Evolutionary conservation across 1,140 invertebrate genomes (phyloP).

Genomic region (Parapsyche elsis): DNA sequence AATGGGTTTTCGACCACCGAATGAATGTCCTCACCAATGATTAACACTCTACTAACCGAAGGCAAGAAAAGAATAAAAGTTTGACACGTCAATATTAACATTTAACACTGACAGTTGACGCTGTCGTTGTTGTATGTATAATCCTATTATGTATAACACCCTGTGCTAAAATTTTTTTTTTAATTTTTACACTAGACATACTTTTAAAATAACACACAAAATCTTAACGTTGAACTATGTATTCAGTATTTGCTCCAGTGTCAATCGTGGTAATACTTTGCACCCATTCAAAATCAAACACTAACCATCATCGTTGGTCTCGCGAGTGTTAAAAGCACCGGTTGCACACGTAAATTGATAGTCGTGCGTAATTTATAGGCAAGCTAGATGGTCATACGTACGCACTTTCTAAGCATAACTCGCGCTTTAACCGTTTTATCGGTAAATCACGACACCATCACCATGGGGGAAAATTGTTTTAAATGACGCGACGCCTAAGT

Average conservation of each 20-base stretch:
- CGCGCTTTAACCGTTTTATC: neutral
- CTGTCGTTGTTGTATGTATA: too few species aligned
- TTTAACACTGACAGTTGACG: too few species aligned
- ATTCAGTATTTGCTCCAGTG: too few species aligned
- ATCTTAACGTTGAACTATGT: too few species aligned
- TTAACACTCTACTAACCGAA: neutral
- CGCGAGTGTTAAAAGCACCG: neutral
- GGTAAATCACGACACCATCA: slow-evolving; percentile 15
- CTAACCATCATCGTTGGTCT: neutral
- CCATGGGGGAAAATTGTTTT: slow-evolving; percentile 27
- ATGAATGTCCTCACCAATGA: neutral
- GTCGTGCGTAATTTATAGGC: slow-evolving; percentile 3
- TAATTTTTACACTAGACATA: too few species aligned
- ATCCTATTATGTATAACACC: too few species aligned
- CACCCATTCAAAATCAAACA: neutral
- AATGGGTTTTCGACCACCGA: slow-evolving; percentile 18
- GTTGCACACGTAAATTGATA: neutral
- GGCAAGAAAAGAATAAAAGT: too few species aligned
- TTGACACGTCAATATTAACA: too few species aligned
- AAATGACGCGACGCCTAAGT: slow-evolving; percentile 25
- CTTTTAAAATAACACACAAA: too few species aligned
- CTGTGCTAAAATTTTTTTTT: too few species aligned
- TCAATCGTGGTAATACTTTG: too few species aligned
- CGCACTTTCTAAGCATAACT: neutral
- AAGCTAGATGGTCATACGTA: neutral